A percentile compares a stretch with the other conserved stretches of the same genome.
phyloP scores from a whole-genome alignment of 2,113 vertebrate genomes.

The Macroglossus sobrinus region DNA sequence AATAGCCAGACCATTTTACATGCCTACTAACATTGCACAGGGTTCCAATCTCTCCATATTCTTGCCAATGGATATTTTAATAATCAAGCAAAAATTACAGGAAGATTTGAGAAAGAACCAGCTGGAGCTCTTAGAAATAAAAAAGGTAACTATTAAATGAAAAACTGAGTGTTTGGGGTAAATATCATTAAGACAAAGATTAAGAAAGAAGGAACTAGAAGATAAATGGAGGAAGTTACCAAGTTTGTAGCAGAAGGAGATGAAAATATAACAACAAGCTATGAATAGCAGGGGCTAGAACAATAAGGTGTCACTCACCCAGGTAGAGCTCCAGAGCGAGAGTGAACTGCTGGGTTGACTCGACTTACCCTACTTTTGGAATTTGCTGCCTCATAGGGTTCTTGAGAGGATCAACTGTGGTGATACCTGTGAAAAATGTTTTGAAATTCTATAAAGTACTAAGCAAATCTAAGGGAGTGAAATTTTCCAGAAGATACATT shows the following conservation, averaged over 20 bases:
- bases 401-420: neutral
- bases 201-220: neutral
- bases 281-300: neutral
- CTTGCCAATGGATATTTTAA: neutral
- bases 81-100: neutral
- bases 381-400: neutral
- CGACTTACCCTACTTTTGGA: neutral
- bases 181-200: neutral
- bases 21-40: neutral
- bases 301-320: too few relatives aligned
- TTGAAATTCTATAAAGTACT: neutral
- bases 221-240: neutral
- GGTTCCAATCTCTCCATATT: neutral
- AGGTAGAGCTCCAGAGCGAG: neutral
- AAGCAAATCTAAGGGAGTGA: neutral
- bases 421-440: neutral
- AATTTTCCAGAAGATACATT: neutral
- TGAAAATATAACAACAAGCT: neutral
- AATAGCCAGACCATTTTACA: neutral
- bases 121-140: neutral
- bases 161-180: neutral
- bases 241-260: neutral
- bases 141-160: neutral
- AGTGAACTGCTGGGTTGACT: neutral
- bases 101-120: neutral